A percentile compares a stretch with the other conserved stretches of the same genome.
These are phyloP conservation scores for Cataglyphis livida DNA, from an alignment of 2,888 invertebrate species.

Conservation along the genomic window DNA sequence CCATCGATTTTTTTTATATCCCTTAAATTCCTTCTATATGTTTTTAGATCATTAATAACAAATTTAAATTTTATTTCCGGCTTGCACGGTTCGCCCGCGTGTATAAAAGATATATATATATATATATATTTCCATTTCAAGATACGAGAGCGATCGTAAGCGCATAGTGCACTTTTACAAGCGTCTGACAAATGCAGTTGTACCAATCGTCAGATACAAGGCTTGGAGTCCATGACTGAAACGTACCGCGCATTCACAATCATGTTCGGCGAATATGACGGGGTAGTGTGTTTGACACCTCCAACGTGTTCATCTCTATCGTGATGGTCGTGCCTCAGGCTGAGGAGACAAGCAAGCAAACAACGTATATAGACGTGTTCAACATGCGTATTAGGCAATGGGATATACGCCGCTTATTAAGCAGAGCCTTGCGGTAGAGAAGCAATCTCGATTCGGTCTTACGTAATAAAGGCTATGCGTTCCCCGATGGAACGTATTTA, in stretches of 20 bases:
- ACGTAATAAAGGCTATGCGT: constrained; percentile 24
- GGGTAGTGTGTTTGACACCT: constrained; percentile 75
- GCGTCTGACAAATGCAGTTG: constrained; percentile 56
- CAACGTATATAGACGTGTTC: constrained; percentile 56
- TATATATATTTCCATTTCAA: not conserved
- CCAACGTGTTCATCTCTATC: constrained; percentile 63
- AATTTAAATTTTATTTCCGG: not conserved
- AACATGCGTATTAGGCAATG: constrained; percentile 68
- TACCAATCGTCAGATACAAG: constrained; percentile 67
- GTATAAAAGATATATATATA: not conserved
- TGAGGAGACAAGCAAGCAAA: constrained; percentile 63
- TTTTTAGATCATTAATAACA: not conserved
- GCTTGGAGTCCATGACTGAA: constrained; percentile 62
- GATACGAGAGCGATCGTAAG: not conserved
- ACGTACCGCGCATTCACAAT: constrained; percentile 63
- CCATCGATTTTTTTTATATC: not conserved
- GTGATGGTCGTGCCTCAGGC: constrained; percentile 60
- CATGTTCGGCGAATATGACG: constrained; percentile 55
- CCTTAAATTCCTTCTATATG: not conserved
- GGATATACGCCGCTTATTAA: constrained; percentile 65
- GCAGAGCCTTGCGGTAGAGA: constrained; percentile 61
- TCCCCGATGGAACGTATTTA: not conserved
- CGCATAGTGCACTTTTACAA: constrained; percentile 34
- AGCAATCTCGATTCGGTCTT: constrained; percentile 58
- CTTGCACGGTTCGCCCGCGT: too few relatives aligned